Evolutionary conservation across 2,797 vertebrate species (phyloP), one percentile per base, ranked within the genome.

Genomic region (Lithobates sylvaticus): DNA sequence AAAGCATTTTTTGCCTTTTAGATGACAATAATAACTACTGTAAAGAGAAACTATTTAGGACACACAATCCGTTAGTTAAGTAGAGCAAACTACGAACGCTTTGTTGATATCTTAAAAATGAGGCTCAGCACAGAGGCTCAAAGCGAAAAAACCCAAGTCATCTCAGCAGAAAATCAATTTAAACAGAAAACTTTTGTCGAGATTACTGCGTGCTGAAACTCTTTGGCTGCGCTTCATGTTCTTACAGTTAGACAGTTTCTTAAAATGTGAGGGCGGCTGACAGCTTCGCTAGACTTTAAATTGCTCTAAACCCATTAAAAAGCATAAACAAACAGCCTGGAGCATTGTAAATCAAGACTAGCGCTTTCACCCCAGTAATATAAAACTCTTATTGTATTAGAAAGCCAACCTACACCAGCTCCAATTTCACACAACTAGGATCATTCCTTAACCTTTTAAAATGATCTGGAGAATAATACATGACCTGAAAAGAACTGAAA

Each of bases 101-200:
- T 83, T 87, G 80, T 70, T 78, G 68, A 34, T 78, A 72, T 67
- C 39, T 78, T 78, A 47, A 83, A 71, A 78, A 83, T 71, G 73
- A 76, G 81, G 76, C 68, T 87, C 81, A 73, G 69, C 70, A 69
- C 69, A 78, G 29, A 78, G 75, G 42, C 81, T 83, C 69, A 83
- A 87, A 87, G 86, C 44, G 36, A 78, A 79, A 79, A 86, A 79
- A 72, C n/a, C 47, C 58, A 76, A 87, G 75, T 83, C 78, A 87
- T 87, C 86, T 87, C 86, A 74, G 86, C 81, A 87, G 76, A 87
- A 87, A 87, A 87, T 87, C 81, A 87, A 87, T 87, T 87, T 78
- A 87, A 87, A 79, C 81, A 84, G 81, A 77, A 87, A 87, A 87
- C 81, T 83, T 87, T 87, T 87, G 86, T 87, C 42, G 81, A 79